Percentiles rank a stretch among this genome's conserved stretches.
phyloP scores from a whole-genome alignment of 1,140 invertebrate genomes.

The Ericerus pela region DNA sequence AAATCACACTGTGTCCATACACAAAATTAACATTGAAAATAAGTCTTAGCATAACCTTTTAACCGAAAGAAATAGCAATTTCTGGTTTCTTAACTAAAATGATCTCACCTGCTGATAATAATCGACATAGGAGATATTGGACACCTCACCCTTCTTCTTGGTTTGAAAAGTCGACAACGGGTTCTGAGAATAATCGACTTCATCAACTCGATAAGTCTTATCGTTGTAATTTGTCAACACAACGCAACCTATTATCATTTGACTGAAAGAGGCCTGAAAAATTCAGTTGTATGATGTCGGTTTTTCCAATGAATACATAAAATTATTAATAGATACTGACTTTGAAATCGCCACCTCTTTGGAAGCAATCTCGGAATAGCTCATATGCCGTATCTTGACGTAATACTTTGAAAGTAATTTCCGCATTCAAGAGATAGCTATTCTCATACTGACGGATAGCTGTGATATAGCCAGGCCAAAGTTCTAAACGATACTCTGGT shows the following conservation, averaged over 20 bases:
- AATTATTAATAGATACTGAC: neutral
- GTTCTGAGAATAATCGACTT: conserved; percentile 55
- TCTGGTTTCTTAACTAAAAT: no score
- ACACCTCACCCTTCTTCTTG: conserved; percentile 34
- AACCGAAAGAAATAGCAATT: no score
- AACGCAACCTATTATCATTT: conserved; percentile 24
- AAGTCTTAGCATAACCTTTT: no score
- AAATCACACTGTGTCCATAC: no score
- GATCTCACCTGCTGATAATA: conserved; percentile 55
- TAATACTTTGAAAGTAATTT: conserved; percentile 61
- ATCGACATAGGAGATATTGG: conserved; percentile 47
- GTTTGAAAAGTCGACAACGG: conserved; percentile 52
- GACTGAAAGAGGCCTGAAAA: conserved; percentile 15
- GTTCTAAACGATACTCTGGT: conserved; percentile 36
- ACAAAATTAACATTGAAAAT: no score
- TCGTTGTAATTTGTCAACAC: conserved; percentile 76
- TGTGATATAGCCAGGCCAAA: conserved; percentile 64
- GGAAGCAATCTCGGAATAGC: conserved; percentile 25
- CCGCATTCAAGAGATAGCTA: conserved; percentile 50
- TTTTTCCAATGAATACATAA: neutral
- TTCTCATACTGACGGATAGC: conserved; percentile 62
- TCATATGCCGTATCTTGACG: conserved; percentile 39
- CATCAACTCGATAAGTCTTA: conserved; percentile 60
- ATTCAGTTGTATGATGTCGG: neutral
- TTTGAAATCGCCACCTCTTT: conserved; percentile 1